phyloP scores from a whole-genome alignment of 2,113 vertebrate species.

The Struthio camelus region DNA sequence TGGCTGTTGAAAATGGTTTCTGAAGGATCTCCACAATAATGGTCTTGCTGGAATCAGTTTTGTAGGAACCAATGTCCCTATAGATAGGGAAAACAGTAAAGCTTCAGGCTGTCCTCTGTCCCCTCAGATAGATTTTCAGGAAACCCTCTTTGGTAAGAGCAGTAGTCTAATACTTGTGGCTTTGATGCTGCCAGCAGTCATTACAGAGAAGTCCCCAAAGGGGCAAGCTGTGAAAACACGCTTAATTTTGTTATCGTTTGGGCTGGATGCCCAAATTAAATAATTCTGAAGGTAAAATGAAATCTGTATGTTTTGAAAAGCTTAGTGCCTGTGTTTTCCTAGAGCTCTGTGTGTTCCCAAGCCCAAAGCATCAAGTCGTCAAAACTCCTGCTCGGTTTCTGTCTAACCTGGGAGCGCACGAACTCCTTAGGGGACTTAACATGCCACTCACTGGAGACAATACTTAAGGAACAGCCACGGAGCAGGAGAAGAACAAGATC shows the following conservation, averaged over 20 bases:
- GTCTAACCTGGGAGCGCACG: no score
- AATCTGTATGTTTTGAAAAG: no score
- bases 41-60: not conserved
- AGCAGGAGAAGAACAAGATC: not conserved
- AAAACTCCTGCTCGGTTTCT: no score
- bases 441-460: no score
- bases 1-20: not conserved
- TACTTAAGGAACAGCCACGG: not conserved
- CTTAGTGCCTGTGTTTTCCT: no score
- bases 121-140: not conserved
- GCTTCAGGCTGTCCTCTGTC: not conserved
- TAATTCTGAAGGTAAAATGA: no score
- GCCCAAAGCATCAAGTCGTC: no score
- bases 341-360: no score
- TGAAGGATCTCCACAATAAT: not conserved
- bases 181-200: not conserved
- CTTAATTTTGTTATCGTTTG: not conserved
- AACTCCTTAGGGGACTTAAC: not conserved
- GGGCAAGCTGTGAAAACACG: not conserved
- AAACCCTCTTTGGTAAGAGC: not conserved
- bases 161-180: not conserved
- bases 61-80: not conserved
- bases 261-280: not conserved
- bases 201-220: not conserved
- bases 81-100: not conserved